Evolutionary conservation across 1,140 invertebrate genomes (phyloP), one percentile per base, ranked within the genome.

Genomic region (Cydia strobilella): DNA sequence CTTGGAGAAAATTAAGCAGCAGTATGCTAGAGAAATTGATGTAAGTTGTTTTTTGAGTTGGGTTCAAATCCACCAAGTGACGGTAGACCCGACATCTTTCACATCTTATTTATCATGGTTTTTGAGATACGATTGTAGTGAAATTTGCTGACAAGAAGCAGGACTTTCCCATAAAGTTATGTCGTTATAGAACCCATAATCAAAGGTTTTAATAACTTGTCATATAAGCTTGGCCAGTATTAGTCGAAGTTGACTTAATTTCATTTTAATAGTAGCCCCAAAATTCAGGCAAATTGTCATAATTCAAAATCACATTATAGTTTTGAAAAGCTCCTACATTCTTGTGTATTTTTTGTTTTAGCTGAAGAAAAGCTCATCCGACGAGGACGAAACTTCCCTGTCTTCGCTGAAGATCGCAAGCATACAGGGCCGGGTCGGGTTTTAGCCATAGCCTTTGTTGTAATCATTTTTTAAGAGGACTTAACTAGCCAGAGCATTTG

Each of bases 391-490:
- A 39, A 75, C 66, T 25, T 82, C 80, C 45, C 79, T 81, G 2
- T 73, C 87, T n/a, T 75, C 83, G 1, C 74, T 86, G 23, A 89
- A 86, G 82, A 88, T 89, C 39, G 72, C 78, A 35, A 87, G 74
- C 39, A 75, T 89, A 27, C 86, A 89, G 25, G 86, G 87, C 23
- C 80, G 82, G 15, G 82, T 75, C 63, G 81, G 79, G 76, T 90
- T 86, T 80, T 86, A 74, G 76, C 54, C 54, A 20, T 59, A 59
- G 54, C 9, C 20, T 59, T 59, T n/a, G 15, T 48, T 59, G 23
- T 23, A 59, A 20, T 59, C 7, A 59, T 59, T n/a, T 18, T 54
- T 2, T 54, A 54, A 18, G n/a, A 59, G 9, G 20, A 23, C 20
- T 10, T 1, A 23, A 45, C 42, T 45, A 45, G 42, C 12, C n/a